Base-by-base conservation (phyloP, 1,140 invertebrate genomes). In the Papilio helenus region DNA sequence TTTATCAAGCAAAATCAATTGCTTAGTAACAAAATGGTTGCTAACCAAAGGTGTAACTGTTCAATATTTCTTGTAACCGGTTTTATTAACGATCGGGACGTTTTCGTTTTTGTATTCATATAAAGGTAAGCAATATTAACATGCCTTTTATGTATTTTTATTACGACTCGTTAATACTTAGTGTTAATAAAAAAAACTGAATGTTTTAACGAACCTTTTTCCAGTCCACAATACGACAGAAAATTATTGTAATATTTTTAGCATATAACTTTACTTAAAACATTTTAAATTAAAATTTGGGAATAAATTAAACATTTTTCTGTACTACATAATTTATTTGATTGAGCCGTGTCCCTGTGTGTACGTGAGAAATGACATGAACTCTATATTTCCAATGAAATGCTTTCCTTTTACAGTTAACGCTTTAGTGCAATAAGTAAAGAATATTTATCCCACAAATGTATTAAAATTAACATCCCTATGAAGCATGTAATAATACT, bases 1-100 rank as follows among this genome's bases (percentile, higher is more conserved):
- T 29, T 34, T 26, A 26, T 65, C 5, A 16, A 34, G 1, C 8
- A 14, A 1, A 61, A 61, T 61, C 58, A 29, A 68, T 29, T 68
- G 61, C 61, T 29, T 68, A 29, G 61, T 68, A 68, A 29, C 61
- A 29, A 68, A 68, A 68, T 18, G 23, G 23, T 68, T 68, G 61
- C 61, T 68, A 68, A 34, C 23, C 14, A 68, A 68, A 68, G 14
- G 61, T 8, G 61, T 68, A 68, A 68, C 58, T 61, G 61, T 68
- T 68, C 26, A 34, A 68, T 34, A 29, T 68, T 23, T 29, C 26
- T 29, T 68, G 26, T 68, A 68, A 68, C 26, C 61, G 26, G 61
- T 68, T 68, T 68, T 68, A 68, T 68, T 68, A 68, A 29, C 14
- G 12, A 14, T 68, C 23, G 4, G 61, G 23, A 29, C 61, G 26